A percentile compares a stretch with the other conserved stretches of the same genome.
These are phyloP conservation scores for Iphiclides podalirius DNA, from an alignment of 2,888 invertebrate genomes.

Conservation along the genomic window DNA sequence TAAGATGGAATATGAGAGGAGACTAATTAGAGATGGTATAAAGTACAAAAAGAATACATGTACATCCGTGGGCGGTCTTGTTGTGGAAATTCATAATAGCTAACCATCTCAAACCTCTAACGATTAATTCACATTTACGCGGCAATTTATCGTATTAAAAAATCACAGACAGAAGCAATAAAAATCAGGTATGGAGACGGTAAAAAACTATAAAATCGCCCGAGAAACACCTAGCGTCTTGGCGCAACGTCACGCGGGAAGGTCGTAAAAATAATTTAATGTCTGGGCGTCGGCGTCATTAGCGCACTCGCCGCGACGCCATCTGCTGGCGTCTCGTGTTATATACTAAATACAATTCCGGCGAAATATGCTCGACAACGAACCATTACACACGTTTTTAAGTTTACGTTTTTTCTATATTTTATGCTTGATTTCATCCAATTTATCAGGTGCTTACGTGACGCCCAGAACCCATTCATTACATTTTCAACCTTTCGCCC, in stretches of 20 bases:
- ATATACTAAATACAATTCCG: conserved; percentile 14
- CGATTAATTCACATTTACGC: conserved; percentile 9
- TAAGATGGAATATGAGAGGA: too few relatives aligned
- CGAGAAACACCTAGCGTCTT: conserved; percentile 25
- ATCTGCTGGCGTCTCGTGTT: conserved; percentile 48
- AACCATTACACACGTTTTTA: background rate
- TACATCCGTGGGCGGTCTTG: too few relatives aligned
- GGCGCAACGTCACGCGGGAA: conserved; percentile 45
- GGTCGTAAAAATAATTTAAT: conserved; percentile 76
- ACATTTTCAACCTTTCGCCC: too few relatives aligned
- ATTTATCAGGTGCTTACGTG: too few relatives aligned
- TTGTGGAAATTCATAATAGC: too few relatives aligned
- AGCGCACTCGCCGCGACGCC: conserved; percentile 48
- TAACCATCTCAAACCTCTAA: too few relatives aligned
- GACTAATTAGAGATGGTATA: too few relatives aligned
- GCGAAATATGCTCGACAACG: conserved; percentile 1
- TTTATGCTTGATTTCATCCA: too few relatives aligned
- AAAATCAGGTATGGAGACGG: conserved; percentile 23
- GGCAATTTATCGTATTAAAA: conserved; percentile 13
- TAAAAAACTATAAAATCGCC: conserved; percentile 24
- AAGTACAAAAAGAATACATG: too few relatives aligned
- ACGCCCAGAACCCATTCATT: too few relatives aligned
- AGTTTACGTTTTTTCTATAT: too few relatives aligned
- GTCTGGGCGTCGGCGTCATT: conserved; percentile 59
- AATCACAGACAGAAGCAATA: conserved; percentile 18